Conservation (phyloP, 2,113 vertebrate genomes). For the Cephalophus harveyi region DNA sequence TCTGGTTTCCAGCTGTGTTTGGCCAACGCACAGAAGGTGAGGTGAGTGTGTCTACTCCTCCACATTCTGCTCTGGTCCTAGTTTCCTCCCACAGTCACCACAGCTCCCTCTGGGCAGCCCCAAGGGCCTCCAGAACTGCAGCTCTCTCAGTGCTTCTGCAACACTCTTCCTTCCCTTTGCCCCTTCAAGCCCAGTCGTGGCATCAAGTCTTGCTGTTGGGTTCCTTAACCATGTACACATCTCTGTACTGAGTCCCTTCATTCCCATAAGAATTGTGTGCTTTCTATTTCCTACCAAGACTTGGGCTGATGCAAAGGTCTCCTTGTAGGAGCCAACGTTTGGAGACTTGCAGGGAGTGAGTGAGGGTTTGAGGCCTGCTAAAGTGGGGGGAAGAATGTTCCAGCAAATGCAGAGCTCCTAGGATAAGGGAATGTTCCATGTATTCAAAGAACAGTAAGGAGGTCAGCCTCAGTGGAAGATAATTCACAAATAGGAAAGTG, state of each 20-base stretch:
- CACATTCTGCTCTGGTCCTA: neutral
- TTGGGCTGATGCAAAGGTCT: neutral
- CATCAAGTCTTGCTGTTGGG: neutral
- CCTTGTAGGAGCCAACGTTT: neutral
- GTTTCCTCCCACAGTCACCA: neutral
- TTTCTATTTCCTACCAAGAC: neutral
- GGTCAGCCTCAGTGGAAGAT: neutral
- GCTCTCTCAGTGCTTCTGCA: neutral
- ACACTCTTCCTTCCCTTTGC: neutral
- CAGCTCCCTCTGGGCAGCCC: neutral
- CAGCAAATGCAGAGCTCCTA: neutral
- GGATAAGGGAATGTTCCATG: neutral
- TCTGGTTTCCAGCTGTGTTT: neutral
- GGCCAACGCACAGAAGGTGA: neutral
- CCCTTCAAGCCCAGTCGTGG: neutral
- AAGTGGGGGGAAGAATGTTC: neutral
- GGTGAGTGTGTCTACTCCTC: neutral
- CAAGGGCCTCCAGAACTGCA: neutral
- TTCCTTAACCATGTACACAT: neutral
- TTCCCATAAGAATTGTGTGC: neutral
- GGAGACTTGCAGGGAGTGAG: neutral
- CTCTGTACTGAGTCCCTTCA: neutral
- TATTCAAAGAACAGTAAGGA: neutral
- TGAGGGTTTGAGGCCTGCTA: neutral
- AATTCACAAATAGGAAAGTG: neutral